Evolutionary conservation across 2,797 vertebrate genomes (phyloP), one percentile per base, ranked within the genome.

Genomic region (Hyperoplus immaculatus): DNA sequence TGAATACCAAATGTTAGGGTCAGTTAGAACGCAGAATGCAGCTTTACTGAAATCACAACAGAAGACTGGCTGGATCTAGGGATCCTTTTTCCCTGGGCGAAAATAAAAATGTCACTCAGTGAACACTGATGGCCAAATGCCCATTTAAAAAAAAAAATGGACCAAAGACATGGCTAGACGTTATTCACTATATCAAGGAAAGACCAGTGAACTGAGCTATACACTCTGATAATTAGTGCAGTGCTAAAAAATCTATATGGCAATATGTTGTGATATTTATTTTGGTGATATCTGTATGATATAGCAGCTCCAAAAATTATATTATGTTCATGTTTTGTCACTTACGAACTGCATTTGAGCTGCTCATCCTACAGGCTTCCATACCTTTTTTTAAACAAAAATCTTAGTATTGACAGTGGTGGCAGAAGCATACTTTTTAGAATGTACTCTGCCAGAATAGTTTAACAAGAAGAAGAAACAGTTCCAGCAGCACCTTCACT

Each of bases 1-100:
- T 55, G 67, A 75, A 83, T 76, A 47, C 47, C 45, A 61, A 11
- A 76, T 80, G 72, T 78, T 2, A 29, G 78, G 67, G 69, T 77
- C 82, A 80, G 54, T 65, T 53, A 50, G 67, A 73, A 61, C 9
- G 11, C 6, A 51, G 59, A 51, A 50, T 53, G 72, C 69, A 56
- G 65, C 36, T 15, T 29, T 72, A 50, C 18, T 65, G 42, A n/a
- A 69, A 67, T 75, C 60, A 59, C 53, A 66, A 63, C 75, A 58
- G 36, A 6, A 6, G 67, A 69, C 58, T 51, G 13, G 36, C 50
- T 77, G 59, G 47, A 49, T 70, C 56, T 70, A 21, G 42, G 15
- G 54, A 54, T 72, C 62, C 29, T 60, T 39, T 66, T 41, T 47
- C 39, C n/a, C 18, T 9, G 10, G 15, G 41, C 21, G 39, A 45